Evolutionary conservation across 2,888 invertebrate species (phyloP).

Genomic region (Alcis repandata): DNA sequence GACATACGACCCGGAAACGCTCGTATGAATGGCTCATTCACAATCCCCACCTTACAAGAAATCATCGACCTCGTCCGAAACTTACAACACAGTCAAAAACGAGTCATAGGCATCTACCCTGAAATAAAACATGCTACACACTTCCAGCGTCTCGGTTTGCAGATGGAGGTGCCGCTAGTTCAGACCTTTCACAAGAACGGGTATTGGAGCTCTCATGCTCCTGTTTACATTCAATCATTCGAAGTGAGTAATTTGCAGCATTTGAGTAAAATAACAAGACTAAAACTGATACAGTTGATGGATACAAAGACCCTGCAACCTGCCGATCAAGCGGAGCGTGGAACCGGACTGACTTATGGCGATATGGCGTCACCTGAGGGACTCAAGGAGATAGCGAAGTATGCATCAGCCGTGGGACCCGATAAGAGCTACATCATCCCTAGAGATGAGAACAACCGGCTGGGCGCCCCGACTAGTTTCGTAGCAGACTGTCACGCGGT

Average conservation of each 20-base stretch:
- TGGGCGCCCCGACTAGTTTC: slow-evolving; percentile 68
- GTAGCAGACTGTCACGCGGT: slow-evolving; percentile 71
- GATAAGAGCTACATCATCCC: slow-evolving; percentile 78
- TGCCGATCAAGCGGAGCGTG: slow-evolving; percentile 64
- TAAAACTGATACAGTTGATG: slow-evolving; percentile 72
- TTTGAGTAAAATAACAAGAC: slow-evolving; percentile 67
- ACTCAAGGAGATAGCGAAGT: slow-evolving; percentile 69
- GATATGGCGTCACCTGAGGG: slow-evolving; percentile 75
- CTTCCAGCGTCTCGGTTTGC: slow-evolving; percentile 66
- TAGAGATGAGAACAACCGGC: slow-evolving; percentile 61
- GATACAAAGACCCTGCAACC: slow-evolving; percentile 61
- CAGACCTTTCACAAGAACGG: slow-evolving; percentile 70
- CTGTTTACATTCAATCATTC: slow-evolving; percentile 79
- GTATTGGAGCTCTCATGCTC: slow-evolving; percentile 62
- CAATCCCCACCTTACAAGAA: slow-evolving; percentile 75
- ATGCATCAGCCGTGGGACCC: slow-evolving; percentile 77
- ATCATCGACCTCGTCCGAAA: slow-evolving; percentile 75
- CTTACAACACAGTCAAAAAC: slow-evolving; percentile 68
- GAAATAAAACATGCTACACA: slow-evolving; percentile 77
- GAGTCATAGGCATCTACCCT: slow-evolving; percentile 75
- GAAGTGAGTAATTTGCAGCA: slow-evolving; percentile 76
- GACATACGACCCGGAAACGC: slow-evolving; percentile 73
- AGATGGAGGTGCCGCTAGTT: slow-evolving; percentile 71
- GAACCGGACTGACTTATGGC: slow-evolving; percentile 68
- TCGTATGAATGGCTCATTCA: slow-evolving; percentile 68